Evolutionary conservation across 2,113 vertebrate species (phyloP), one percentile per base, ranked within the genome.

Genomic region (Grammomys surdaster): DNA sequence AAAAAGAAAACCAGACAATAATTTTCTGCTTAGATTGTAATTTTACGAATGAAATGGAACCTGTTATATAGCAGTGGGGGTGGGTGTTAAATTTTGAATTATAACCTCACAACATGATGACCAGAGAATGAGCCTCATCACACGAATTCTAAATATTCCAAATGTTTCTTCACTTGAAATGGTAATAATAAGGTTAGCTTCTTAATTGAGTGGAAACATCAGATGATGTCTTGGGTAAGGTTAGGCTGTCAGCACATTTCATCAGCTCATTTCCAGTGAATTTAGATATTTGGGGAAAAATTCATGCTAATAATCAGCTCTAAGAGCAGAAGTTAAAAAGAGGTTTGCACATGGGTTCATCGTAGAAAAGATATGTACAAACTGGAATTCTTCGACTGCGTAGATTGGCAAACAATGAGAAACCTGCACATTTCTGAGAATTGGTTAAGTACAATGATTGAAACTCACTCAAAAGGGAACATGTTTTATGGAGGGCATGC

Each of bases 331-430:
- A 36, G 4, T 88, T 97, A 97, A 97, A 63, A 77, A n/a, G 91
- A 88, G 76, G 0, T 0, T 76, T 89, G 69, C 96, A 97, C 95
- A 97, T 80, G 96, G 89, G 93, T 36, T 97, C 93, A 80, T 58
- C 85, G 93, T 73, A 97, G 93, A 90, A 92, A 96, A 97, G 98
- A 97, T 97, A 98, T 98, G 91, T 96, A 60, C 70, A 96, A 97
- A 98, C 97, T 0, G 43, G 85, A 94, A 84, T 88, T 97, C 89
- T 95, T 96, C 95, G 87, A 88, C 85, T 97, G 94, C 91, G 81
- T 69, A 96, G 89, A 95, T 86, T 51, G 96, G 76, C 97, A 97
- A 98, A 97, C 94, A 97, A 95, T 98, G 94, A 96, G 54, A 77
- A 76, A 93, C 67, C 88, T 90, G 96, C 70, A 85, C 96, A 93